Evolutionary conservation across 2,113 vertebrate species (phyloP).

Genomic region (Sialia sialis): DNA sequence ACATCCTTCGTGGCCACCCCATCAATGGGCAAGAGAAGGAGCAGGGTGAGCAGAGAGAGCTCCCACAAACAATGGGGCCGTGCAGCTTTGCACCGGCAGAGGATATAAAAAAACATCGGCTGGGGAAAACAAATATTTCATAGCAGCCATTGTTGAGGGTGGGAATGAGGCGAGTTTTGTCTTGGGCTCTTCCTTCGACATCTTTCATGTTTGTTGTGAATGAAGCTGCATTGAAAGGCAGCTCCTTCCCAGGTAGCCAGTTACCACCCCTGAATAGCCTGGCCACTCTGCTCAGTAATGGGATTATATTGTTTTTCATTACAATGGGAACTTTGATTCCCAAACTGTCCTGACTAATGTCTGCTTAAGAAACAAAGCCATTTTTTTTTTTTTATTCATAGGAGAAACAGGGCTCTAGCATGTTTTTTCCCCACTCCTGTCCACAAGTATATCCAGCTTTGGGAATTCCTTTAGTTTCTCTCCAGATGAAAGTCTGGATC

Average conservation of each 20-base stretch:
- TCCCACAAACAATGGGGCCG: not conserved
- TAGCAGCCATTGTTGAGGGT: constrained; percentile 36
- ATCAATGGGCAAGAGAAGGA: not conserved
- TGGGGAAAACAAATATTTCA: not conserved
- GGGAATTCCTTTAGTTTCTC: constrained; percentile 54
- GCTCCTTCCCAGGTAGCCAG: constrained; percentile 52
- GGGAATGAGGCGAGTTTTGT: constrained; percentile 44
- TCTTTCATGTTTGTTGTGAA: constrained; percentile 59
- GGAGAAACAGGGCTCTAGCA: not conserved
- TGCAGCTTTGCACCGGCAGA: not conserved
- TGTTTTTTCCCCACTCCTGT: not conserved
- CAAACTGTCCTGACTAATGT: constrained; percentile 46
- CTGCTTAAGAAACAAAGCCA: constrained; percentile 35
- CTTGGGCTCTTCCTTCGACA: constrained; percentile 52
- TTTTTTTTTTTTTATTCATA: not conserved
- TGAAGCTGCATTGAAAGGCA: constrained; percentile 50
- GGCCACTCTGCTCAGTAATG: constrained; percentile 20
- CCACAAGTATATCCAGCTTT: not conserved
- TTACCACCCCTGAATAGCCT: not conserved
- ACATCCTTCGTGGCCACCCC: not conserved
- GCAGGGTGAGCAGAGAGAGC: not conserved
- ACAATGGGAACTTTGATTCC: constrained; percentile 60
- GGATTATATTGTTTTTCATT: constrained; percentile 56
- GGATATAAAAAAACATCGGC: constrained; percentile 20
- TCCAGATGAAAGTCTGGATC: constrained; percentile 52